Conservation (phyloP, 2,888 invertebrate species). For the Folsomia manolachei region DNA sequence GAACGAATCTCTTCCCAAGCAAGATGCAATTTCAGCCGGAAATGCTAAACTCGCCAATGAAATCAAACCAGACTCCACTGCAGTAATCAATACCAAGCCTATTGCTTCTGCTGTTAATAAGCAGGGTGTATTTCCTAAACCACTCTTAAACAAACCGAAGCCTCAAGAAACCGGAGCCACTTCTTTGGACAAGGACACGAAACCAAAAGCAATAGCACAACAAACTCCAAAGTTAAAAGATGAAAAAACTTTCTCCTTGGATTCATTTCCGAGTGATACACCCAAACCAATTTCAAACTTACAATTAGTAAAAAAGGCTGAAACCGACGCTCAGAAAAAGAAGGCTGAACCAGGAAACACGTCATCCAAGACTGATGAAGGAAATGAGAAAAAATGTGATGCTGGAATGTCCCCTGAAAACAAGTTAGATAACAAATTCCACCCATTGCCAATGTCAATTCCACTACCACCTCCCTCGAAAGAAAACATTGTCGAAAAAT, state of each 20-base stretch:
- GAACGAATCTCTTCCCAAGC: neutral
- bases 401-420: neutral
- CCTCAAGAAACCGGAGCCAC: neutral
- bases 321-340: neutral
- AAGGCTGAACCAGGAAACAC: neutral
- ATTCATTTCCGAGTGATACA: too few relatives aligned
- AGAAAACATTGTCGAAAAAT: neutral
- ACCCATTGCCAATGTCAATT: neutral
- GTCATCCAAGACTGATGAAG: neutral
- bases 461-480: too few relatives aligned
- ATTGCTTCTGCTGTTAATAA: too few relatives aligned
- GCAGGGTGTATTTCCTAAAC: neutral
- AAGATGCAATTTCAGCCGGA: neutral
- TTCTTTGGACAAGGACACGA: conserved; percentile 7
- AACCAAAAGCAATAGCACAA: neutral
- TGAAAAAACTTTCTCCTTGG: too few relatives aligned
- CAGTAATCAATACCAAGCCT: too few relatives aligned
- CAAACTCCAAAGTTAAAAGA: conserved; percentile 7
- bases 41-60: neutral
- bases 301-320: neutral
- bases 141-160: neutral
- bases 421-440: neutral
- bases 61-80: neutral
- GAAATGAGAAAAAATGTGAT: neutral
- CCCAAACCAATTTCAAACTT: too few relatives aligned